phyloP scores from a whole-genome alignment of 2,113 vertebrate genomes.

The Pangasianodon hypophthalmus region DNA sequence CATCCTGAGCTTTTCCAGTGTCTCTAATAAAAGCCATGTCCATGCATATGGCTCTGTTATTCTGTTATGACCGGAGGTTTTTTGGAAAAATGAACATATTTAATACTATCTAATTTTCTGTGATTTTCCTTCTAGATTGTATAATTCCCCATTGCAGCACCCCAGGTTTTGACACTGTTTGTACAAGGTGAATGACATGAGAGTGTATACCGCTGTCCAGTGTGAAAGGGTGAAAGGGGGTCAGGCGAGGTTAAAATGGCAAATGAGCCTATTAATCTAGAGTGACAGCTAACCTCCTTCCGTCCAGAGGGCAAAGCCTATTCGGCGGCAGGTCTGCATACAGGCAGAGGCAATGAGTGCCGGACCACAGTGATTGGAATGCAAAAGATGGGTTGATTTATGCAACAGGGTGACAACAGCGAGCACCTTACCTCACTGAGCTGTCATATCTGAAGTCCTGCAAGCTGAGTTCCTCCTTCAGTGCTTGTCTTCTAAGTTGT shows the following conservation, averaged over 20 bases:
- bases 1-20: background rate
- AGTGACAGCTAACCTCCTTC: conserved; percentile 67
- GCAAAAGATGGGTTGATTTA: conserved; percentile 53
- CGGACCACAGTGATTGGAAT: conserved; percentile 50
- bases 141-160: background rate
- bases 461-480: conserved; percentile 19
- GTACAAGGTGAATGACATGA: conserved; percentile 41
- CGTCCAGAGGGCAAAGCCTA: conserved; percentile 52
- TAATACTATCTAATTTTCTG: background rate
- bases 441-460: conserved; percentile 26
- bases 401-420: conserved; percentile 43
- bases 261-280: conserved; percentile 71
- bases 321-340: conserved; percentile 40
- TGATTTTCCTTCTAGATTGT: background rate
- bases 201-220: conserved; percentile 37
- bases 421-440: conserved; percentile 18
- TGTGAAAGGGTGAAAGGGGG: conserved; percentile 25
- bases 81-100: background rate
- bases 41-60: background rate
- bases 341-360: conserved; percentile 46
- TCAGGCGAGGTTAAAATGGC: conserved; percentile 65
- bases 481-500: background rate
- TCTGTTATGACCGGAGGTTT: background rate
- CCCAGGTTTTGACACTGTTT: conserved; percentile 31
- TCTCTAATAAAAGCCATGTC: background rate